A percentile compares a stretch with the other conserved stretches of the same genome.
These are phyloP conservation scores for Contarinia nasturtii DNA, from an alignment of 1,140 invertebrate species.

Conservation along the genomic window DNA sequence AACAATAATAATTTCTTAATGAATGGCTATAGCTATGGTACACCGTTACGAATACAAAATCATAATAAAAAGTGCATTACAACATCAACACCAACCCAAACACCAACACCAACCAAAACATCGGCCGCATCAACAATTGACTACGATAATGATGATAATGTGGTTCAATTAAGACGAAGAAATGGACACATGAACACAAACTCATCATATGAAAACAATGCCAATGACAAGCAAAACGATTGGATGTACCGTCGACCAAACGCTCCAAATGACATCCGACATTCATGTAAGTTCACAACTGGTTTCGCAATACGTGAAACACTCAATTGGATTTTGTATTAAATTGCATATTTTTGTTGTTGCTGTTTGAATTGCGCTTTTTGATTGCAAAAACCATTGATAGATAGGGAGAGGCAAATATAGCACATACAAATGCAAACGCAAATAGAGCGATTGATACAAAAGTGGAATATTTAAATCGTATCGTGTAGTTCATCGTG, in stretches of 20 bases:
- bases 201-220: slow-evolving; percentile 9
- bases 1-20: background rate
- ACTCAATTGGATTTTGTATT: too few relatives aligned
- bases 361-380: too few relatives aligned
- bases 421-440: too few relatives aligned
- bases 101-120: background rate
- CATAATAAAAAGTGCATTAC: background rate
- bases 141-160: slow-evolving; percentile 18
- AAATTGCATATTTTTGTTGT: too few relatives aligned
- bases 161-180: slow-evolving; percentile 17
- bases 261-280: slow-evolving; percentile 20
- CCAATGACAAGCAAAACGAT: slow-evolving; percentile 21
- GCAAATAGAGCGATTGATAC: too few relatives aligned
- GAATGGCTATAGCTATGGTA: background rate
- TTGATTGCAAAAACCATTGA: too few relatives aligned
- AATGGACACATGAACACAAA: slow-evolving; percentile 1
- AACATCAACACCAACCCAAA: background rate
- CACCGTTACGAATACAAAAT: background rate
- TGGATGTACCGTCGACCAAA: slow-evolving; percentile 22
- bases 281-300: slow-evolving; percentile 14
- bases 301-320: too few relatives aligned
- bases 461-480: too few relatives aligned
- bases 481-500: too few relatives aligned
- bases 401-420: too few relatives aligned
- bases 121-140: background rate